phyloP scores from a whole-genome alignment of 2,113 vertebrate genomes.

The Hepsetus odoe region DNA sequence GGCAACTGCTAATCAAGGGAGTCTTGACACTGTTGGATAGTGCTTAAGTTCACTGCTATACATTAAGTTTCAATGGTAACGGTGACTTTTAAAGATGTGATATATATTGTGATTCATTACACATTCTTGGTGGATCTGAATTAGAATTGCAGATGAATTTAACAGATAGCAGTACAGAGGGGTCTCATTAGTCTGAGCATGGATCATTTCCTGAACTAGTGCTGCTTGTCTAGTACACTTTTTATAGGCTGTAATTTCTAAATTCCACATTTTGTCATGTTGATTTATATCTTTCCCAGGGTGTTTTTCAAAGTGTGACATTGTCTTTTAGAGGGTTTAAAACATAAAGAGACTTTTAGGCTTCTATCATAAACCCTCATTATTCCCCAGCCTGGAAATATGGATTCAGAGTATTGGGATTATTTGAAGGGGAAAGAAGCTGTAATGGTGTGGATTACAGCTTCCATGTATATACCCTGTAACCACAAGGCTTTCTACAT shows the following conservation, averaged over 20 bases:
- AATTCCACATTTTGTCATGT: background rate
- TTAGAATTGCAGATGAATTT: background rate
- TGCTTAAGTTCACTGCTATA: background rate
- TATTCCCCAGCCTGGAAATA: slow-evolving; percentile 62
- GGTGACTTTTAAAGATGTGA: background rate
- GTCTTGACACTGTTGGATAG: slow-evolving; percentile 40
- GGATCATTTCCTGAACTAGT: background rate
- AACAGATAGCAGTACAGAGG: background rate
- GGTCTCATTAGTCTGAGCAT: background rate
- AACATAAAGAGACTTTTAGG: slow-evolving; percentile 34
- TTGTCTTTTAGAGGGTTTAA: slow-evolving; percentile 6
- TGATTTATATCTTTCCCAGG: slow-evolving; percentile 11
- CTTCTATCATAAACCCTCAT: slow-evolving; percentile 43
- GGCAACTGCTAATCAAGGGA: slow-evolving; percentile 54
- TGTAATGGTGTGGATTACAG: slow-evolving; percentile 30
- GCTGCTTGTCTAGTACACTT: background rate
- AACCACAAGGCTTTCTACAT: slow-evolving; percentile 52
- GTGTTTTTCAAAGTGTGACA: slow-evolving; percentile 40
- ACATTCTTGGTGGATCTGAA: background rate
- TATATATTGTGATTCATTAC: background rate
- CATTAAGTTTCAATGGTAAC: background rate
- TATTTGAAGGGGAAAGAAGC: slow-evolving; percentile 58
- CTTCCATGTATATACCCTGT: slow-evolving; percentile 27
- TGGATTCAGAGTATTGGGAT: slow-evolving; percentile 62
- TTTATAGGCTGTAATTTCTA: background rate